Conservation (phyloP, 1,140 invertebrate genomes). For the Oncopeltus fasciatus region DNA sequence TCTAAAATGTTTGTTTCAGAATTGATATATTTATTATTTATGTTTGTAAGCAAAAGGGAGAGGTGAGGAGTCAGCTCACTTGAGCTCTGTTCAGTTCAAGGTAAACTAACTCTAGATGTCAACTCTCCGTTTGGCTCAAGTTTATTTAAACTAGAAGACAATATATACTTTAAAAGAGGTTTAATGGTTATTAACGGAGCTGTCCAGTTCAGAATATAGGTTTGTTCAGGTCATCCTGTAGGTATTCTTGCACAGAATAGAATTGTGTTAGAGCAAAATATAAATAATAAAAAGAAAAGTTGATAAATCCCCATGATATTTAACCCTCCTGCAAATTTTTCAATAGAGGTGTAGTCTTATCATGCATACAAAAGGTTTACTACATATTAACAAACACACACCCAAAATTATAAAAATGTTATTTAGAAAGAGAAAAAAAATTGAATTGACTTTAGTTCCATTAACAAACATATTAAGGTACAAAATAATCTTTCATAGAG, state of each 20-base stretch:
- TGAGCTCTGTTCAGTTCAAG: neutral
- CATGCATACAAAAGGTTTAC: constrained; percentile 3
- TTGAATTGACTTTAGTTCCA: constrained; percentile 8
- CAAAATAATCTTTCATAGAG: constrained; percentile 5
- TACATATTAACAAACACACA: constrained; percentile 3
- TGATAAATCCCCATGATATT: neutral
- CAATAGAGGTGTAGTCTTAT: neutral
- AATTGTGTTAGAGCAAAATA: constrained; percentile 7
- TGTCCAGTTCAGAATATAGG: constrained; percentile 9
- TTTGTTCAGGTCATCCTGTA: constrained; percentile 9
- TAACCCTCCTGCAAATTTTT: neutral
- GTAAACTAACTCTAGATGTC: neutral
- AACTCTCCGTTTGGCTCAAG: neutral
- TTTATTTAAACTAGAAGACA: constrained; percentile 10
- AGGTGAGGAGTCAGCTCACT: neutral
- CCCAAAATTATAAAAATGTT: neutral
- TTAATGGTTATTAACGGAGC: constrained; percentile 6
- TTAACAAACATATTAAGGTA: constrained; percentile 7
- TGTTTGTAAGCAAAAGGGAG: neutral
- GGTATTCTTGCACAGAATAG: constrained; percentile 9
- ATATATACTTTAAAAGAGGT: constrained; percentile 8
- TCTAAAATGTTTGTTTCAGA: constrained; percentile 2
- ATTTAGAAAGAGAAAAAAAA: neutral
- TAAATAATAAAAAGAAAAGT: constrained; percentile 4
- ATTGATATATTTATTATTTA: constrained; percentile 1